Conservation (phyloP, 2,888 invertebrate species). For the Mythimna albipuncta region DNA sequence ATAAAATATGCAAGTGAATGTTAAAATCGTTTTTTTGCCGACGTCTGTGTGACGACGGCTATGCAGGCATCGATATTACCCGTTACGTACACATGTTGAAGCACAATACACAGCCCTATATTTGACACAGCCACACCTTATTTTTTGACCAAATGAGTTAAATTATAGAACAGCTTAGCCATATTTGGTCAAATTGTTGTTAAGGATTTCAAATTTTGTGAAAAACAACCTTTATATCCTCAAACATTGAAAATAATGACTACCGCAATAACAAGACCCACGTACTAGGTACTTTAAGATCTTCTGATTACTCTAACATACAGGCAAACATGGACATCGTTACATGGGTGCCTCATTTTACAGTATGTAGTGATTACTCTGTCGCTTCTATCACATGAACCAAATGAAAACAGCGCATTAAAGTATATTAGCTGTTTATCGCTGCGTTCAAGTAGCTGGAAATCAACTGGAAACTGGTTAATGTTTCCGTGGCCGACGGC, state of each 20-base stretch:
- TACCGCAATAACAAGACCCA: constrained; percentile 9
- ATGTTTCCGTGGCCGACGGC: constrained; percentile 55
- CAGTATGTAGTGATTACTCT: constrained; percentile 52
- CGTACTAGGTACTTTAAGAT: constrained; percentile 24
- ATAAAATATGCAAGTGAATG: not conserved
- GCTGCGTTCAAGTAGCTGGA: constrained; percentile 49
- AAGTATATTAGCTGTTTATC: constrained; percentile 55
- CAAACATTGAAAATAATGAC: constrained; percentile 17
- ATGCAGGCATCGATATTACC: too few species aligned
- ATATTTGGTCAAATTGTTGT: not conserved
- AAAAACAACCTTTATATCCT: not conserved
- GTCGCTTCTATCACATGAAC: constrained; percentile 36
- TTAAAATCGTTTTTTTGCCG: not conserved
- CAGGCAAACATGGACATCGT: constrained; percentile 4
- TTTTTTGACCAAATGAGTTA: too few species aligned
- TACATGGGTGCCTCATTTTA: constrained; percentile 25
- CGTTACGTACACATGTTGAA: too few species aligned
- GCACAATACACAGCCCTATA: too few species aligned
- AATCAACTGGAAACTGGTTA: constrained; percentile 53
- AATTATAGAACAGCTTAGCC: too few species aligned
- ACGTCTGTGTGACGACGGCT: not conserved
- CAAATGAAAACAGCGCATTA: constrained; percentile 53
- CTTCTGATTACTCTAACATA: constrained; percentile 23
- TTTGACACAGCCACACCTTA: too few species aligned
- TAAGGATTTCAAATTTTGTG: not conserved